Evolutionary conservation across 1,140 invertebrate genomes (phyloP).

Genomic region (Drosophila ananassae): DNA sequence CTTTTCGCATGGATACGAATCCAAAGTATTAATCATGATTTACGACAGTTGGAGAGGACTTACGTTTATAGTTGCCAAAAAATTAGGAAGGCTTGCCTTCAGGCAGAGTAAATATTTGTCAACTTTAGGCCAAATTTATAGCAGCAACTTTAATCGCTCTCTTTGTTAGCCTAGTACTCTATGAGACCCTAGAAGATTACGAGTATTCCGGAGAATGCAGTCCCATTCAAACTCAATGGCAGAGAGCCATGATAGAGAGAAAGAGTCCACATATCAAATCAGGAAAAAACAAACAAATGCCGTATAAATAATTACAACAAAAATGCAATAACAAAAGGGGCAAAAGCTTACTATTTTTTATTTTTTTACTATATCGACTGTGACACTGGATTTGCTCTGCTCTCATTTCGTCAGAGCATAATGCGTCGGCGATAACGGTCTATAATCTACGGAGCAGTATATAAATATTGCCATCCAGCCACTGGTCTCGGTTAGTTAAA

Average conservation of each 20-base stretch:
- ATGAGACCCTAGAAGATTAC: not conserved
- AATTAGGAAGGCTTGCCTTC: not conserved
- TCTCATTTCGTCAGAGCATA: not conserved
- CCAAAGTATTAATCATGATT: not conserved
- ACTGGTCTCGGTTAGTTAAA: constrained; percentile 54
- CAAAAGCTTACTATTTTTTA: not conserved
- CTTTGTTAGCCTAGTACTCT: not conserved
- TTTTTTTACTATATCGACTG: not conserved
- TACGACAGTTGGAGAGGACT: not conserved
- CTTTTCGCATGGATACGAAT: not conserved
- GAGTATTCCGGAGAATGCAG: not conserved
- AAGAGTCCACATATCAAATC: constrained; percentile 28
- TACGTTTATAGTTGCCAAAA: not conserved
- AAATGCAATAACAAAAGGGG: not conserved
- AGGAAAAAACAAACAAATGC: constrained; percentile 20
- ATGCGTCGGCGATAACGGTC: constrained; percentile 4
- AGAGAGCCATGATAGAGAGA: not conserved
- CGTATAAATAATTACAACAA: constrained; percentile 13
- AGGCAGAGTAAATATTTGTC: not conserved
- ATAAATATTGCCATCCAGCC: constrained; percentile 65
- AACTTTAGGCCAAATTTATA: not conserved
- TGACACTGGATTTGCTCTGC: constrained; percentile 1
- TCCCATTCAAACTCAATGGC: not conserved
- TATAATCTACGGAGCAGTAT: constrained; percentile 25
- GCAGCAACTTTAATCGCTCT: not conserved